phyloP scores from a whole-genome alignment of 1,140 invertebrate species.

The Neoseiulus cucumeris region DNA sequence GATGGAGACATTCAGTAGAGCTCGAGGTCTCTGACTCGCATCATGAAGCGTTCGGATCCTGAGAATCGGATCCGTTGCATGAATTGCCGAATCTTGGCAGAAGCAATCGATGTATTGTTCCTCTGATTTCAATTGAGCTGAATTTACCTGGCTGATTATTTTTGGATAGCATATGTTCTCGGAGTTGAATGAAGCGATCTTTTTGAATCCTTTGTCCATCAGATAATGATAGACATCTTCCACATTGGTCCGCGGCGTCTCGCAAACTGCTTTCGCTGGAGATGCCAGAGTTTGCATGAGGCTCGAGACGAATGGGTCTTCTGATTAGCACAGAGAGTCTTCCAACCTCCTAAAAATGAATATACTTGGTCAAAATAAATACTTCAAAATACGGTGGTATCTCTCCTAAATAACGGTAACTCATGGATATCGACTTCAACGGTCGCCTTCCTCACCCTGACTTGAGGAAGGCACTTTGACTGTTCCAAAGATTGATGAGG shows the following conservation, averaged over 20 bases:
- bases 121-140: no score
- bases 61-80: no score
- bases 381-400: no score
- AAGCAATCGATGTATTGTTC: no score
- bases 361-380: neutral
- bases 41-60: no score
- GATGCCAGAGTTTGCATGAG: neutral
- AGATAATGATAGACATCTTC: neutral
- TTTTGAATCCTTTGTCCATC: neutral
- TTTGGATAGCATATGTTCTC: neutral
- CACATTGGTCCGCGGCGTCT: neutral
- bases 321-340: neutral
- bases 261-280: neutral
- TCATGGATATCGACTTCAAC: no score
- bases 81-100: no score
- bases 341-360: neutral
- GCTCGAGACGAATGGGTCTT: neutral
- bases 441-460: neutral
- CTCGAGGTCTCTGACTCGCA: no score
- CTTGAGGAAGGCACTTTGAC: neutral
- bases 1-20: no score
- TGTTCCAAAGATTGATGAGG: neutral
- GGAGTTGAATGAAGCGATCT: neutral
- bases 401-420: no score
- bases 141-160: neutral